These are phyloP conservation scores for Magallana gigas DNA, from an alignment of 1,140 invertebrate genomes.

Conservation along the genomic window DNA sequence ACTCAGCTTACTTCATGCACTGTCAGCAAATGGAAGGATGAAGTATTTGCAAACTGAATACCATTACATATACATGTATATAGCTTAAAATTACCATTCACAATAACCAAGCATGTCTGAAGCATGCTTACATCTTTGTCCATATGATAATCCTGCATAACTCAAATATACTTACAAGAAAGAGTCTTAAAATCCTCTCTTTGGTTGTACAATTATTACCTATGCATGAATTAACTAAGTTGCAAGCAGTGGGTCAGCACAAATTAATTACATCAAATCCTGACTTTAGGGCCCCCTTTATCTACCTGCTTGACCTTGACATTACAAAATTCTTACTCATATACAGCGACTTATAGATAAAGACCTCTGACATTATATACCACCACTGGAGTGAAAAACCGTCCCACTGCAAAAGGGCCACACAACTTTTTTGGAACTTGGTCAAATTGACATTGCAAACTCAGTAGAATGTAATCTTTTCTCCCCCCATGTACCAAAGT, in stretches of 20 bases:
- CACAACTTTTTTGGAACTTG: neutral
- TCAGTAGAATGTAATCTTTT: neutral
- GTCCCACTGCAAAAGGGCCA: neutral
- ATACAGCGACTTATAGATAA: neutral
- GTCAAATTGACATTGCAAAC: neutral
- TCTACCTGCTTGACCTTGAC: conserved; percentile 22
- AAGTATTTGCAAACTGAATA: too few relatives aligned
- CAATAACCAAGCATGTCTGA: too few relatives aligned
- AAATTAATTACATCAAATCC: conserved; percentile 35
- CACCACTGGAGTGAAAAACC: neutral
- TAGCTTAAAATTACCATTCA: too few relatives aligned
- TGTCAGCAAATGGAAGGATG: too few relatives aligned
- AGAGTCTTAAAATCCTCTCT: too few relatives aligned
- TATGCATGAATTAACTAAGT: neutral
- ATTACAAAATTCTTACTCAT: neutral
- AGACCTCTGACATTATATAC: neutral
- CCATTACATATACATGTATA: too few relatives aligned
- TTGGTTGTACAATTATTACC: too few relatives aligned
- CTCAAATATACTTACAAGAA: too few relatives aligned
- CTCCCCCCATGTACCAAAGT: neutral
- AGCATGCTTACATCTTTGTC: too few relatives aligned
- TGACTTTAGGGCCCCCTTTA: conserved; percentile 33
- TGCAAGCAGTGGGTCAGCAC: conserved; percentile 1
- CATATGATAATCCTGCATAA: too few relatives aligned
- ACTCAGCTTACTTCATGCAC: too few relatives aligned